Conservation (phyloP, 2,113 vertebrate genomes). For the Rhegmatorhina hoffmannsi region DNA sequence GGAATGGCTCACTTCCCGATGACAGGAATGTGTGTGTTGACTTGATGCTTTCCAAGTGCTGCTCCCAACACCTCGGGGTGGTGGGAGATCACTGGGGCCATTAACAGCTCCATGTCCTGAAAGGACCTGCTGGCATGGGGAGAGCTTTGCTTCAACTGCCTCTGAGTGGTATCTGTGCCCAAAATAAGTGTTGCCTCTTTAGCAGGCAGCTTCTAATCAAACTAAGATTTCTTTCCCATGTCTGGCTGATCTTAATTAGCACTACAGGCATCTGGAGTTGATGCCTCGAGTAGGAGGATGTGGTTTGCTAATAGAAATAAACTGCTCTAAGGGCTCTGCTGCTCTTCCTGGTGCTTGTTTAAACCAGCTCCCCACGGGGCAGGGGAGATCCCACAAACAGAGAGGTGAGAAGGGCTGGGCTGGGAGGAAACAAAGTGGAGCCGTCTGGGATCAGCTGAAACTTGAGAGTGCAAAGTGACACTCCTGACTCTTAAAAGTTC, state of each 20-base stretch:
- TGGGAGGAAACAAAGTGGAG: neutral
- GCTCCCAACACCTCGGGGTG: neutral
- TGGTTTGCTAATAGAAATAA: slow-evolving; percentile 16
- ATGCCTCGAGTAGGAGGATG: slow-evolving; percentile 24
- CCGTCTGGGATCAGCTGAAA: neutral
- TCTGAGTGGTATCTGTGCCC: neutral
- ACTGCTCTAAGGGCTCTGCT: neutral
- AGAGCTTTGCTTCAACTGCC: neutral
- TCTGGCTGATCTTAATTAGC: slow-evolving; percentile 7
- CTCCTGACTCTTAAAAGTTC: neutral
- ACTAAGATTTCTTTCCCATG: neutral
- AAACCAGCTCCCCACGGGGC: neutral
- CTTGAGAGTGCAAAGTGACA: neutral
- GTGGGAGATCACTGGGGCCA: neutral
- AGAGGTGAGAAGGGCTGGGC: neutral
- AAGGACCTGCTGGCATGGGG: neutral
- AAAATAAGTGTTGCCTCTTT: neutral
- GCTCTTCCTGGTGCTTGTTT: neutral
- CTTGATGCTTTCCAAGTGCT: neutral
- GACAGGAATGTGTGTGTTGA: neutral
- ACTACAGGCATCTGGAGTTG: neutral
- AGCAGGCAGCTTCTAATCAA: neutral
- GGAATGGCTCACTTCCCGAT: slow-evolving; percentile 33
- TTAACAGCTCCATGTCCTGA: slow-evolving; percentile 31
- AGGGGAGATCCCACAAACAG: neutral